Conservation (phyloP, 2,888 invertebrate genomes). For the Phaedon cochleariae region DNA sequence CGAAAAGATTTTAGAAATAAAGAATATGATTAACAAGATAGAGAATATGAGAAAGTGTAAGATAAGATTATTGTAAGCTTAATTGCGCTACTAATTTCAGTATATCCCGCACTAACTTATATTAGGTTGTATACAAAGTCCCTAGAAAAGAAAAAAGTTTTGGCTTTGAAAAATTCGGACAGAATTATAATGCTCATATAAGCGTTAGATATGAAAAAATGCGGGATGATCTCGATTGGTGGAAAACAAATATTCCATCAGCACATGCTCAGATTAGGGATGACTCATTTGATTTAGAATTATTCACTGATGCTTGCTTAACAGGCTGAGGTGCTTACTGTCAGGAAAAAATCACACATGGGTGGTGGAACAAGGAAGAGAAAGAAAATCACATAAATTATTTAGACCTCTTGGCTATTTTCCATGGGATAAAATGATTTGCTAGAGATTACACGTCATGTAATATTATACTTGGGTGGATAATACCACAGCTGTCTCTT, state of each 20-base stretch:
- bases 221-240: constrained; percentile 17
- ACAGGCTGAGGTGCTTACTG: constrained; percentile 12
- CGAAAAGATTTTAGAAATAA: constrained; percentile 6
- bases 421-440: constrained; percentile 30
- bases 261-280: constrained; percentile 10
- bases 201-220: neutral
- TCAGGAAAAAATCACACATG: neutral
- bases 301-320: constrained; percentile 23
- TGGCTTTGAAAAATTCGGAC: constrained; percentile 24
- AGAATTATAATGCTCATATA: constrained; percentile 16
- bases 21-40: constrained; percentile 3
- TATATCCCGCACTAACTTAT: constrained; percentile 48
- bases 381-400: constrained; percentile 28
- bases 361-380: constrained; percentile 18
- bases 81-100: constrained; percentile 40
- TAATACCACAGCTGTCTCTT: constrained; percentile 35
- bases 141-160: constrained; percentile 30
- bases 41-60: constrained; percentile 3
- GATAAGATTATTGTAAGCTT: constrained; percentile 23
- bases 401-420: constrained; percentile 29
- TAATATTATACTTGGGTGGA: constrained; percentile 28
- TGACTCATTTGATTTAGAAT: constrained; percentile 21
- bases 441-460: constrained; percentile 13
- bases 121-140: constrained; percentile 49
- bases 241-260: constrained; percentile 11